Evolutionary conservation across 2,888 invertebrate genomes (phyloP), one percentile per base, ranked within the genome.

Genomic region (Tiliacea citrago): DNA sequence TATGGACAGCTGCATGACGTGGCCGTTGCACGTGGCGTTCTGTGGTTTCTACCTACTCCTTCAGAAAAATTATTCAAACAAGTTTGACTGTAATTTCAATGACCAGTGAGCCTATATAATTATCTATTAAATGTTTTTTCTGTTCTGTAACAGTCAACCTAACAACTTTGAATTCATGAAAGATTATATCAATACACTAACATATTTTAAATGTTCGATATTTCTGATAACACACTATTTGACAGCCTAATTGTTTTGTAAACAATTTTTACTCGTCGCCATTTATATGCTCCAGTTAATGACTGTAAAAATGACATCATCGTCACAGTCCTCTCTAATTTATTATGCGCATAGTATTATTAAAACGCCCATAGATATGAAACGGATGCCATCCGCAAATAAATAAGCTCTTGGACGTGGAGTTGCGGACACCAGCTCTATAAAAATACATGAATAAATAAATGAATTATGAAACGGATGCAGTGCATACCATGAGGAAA

Each of bases 201-300:
- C 39, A n/a, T 8, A 1, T 47, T 51, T 49, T 18, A 18, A 16
- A 51, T 75, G 21, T 45, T 75, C 13, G 53, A 2, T 29, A 3
- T 29, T 29, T 29, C 2, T 29, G 29, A 29, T 29, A 29, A 60
- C 60, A 45, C 29, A 60, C 35, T 73, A 45, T 75, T 75, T 45
- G 24, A 53, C 45, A 75, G 75, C 61, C 61, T 74, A 51, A 47
- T 42, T 21, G 16, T 75, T 39, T 39, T 21, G 9, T 35, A 13
- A 58, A 73, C 29, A 49, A 42, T 35, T 8, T 13, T 39, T 47
- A 45, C n/a, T 74, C 58, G 45, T 45, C 18, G 16, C 24, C 51
- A 6, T 35, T 61, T 35, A 51, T n/a, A 13, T 73, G 49, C 18
- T 75, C 24, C n/a, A 35, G 60, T 24, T 51, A 60, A 29, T 57